These are phyloP conservation scores for Platycheirus albimanus DNA, from an alignment of 2,888 invertebrate species.

Conservation along the genomic window DNA sequence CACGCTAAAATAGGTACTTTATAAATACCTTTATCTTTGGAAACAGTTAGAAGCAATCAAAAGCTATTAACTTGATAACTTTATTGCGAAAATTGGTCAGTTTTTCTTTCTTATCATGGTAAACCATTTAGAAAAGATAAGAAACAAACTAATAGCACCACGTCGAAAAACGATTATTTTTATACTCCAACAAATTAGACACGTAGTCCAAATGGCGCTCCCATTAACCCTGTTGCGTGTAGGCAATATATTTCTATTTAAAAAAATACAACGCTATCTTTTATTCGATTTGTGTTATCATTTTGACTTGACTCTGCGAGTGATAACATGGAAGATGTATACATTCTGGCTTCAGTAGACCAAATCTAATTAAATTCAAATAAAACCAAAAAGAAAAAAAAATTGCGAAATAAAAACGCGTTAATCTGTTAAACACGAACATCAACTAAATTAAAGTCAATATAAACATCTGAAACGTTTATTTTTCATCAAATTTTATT, in stretches of 20 bases:
- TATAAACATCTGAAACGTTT: too few relatives aligned
- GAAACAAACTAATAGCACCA: background rate
- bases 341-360: too few relatives aligned
- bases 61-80: background rate
- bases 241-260: background rate
- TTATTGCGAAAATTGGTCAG: background rate
- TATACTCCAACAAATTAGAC: background rate
- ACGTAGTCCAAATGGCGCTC: constrained; percentile 11
- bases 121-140: too few relatives aligned
- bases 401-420: background rate
- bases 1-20: too few relatives aligned
- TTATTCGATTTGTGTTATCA: constrained; percentile 45
- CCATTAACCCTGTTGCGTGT: background rate
- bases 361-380: background rate
- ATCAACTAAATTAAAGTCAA: background rate
- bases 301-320: constrained; percentile 32
- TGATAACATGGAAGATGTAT: constrained; percentile 49
- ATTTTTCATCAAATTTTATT: background rate
- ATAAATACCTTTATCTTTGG: background rate
- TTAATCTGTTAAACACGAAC: background rate
- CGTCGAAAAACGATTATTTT: background rate
- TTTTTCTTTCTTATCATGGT: background rate
- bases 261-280: constrained; percentile 19
- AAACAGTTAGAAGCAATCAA: background rate
- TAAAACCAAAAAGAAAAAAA: too few relatives aligned